Evolutionary conservation across 2,797 vertebrate genomes (phyloP).

Genomic region (Chromobotia macracanthus): DNA sequence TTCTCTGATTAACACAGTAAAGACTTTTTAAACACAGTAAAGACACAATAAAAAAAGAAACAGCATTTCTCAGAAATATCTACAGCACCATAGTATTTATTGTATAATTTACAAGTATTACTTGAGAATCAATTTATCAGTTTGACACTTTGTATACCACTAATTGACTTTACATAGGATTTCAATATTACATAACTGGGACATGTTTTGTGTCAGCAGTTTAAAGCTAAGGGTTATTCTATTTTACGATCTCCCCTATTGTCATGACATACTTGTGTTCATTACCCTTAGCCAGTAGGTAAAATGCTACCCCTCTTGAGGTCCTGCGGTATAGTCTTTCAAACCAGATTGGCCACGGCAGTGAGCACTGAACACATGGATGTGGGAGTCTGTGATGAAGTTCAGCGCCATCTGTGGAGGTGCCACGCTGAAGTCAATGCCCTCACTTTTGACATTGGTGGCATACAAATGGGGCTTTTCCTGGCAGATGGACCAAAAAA

Average conservation of each 20-base stretch:
- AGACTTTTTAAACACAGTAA: too few relatives aligned
- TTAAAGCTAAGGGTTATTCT: not conserved
- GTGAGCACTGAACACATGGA: slow-evolving; percentile 23
- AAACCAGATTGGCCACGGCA: not conserved
- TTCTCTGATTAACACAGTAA: too few relatives aligned
- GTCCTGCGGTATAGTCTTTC: not conserved
- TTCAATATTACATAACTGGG: not conserved
- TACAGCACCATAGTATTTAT: too few relatives aligned
- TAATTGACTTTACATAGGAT: not conserved
- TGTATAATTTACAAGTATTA: not conserved
- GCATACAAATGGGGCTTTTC: slow-evolving; percentile 31
- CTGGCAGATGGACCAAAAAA: slow-evolving; percentile 47
- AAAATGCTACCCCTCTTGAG: not conserved
- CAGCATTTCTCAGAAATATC: too few relatives aligned
- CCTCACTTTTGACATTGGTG: slow-evolving; percentile 29
- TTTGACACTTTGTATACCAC: not conserved
- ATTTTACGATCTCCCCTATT: not conserved
- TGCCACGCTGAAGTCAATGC: slow-evolving; percentile 26
- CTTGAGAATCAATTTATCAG: not conserved
- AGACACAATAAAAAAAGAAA: too few relatives aligned
- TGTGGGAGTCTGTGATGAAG: slow-evolving; percentile 16
- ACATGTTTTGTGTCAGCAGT: not conserved
- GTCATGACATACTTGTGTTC: not conserved
- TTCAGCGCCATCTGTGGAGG: slow-evolving; percentile 46
- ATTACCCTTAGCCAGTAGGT: slow-evolving; percentile 8